phyloP scores from a whole-genome alignment of 2,888 invertebrate species.

The Trissonchulus latispiculum region DNA sequence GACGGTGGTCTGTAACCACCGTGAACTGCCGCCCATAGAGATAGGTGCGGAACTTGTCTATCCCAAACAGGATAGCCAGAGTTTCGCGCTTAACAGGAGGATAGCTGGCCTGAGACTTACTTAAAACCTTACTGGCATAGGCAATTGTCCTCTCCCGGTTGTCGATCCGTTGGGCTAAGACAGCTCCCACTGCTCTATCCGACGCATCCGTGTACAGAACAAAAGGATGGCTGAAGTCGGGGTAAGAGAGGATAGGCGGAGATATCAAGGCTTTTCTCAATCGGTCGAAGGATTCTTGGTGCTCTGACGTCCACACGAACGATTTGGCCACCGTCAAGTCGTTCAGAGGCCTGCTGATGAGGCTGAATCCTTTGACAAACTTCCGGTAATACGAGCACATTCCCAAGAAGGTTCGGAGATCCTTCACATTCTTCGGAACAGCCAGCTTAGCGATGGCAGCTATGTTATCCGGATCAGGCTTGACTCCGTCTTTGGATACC shows the following conservation, averaged over 20 bases:
- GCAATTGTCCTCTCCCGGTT: constrained; percentile 29
- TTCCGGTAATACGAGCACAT: too few relatives aligned
- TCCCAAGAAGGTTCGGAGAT: too few relatives aligned
- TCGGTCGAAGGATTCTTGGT: constrained; percentile 24
- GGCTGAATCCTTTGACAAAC: too few relatives aligned
- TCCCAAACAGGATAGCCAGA: constrained; percentile 30
- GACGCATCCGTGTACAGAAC: constrained; percentile 32
- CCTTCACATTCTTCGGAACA: too few relatives aligned
- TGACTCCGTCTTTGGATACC: constrained; percentile 17
- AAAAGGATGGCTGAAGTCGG: constrained; percentile 27
- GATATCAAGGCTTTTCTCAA: constrained; percentile 23
- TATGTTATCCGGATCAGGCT: constrained; percentile 22
- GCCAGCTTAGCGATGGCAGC: too few relatives aligned
- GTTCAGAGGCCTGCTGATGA: too few relatives aligned
- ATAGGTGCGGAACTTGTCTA: constrained; percentile 27
- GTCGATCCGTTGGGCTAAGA: constrained; percentile 28
- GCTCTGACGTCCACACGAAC: constrained; percentile 26
- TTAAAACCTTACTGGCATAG: constrained; percentile 31
- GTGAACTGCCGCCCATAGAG: constrained; percentile 15
- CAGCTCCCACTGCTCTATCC: constrained; percentile 32
- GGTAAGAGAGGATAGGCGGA: constrained; percentile 28
- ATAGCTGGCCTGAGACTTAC: constrained; percentile 28
- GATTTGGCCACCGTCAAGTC: too few relatives aligned
- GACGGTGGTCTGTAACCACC: constrained; percentile 24
- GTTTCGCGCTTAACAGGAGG: constrained; percentile 30